Base-by-base conservation (phyloP, 1,140 invertebrate species). In the Linepithema humile region DNA sequence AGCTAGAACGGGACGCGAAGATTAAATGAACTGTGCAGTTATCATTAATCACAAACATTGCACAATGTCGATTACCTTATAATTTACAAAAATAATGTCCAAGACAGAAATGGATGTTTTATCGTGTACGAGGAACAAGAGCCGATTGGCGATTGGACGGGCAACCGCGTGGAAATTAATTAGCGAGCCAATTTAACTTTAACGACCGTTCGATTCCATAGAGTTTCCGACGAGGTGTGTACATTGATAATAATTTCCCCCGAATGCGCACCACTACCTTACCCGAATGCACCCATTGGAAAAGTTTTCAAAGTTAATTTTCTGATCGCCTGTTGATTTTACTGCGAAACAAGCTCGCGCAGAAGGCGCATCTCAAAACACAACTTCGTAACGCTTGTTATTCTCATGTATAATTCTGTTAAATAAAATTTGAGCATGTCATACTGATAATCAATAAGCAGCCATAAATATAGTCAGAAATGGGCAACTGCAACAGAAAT, bases 161-260 rank as follows among this genome's bases (percentile, higher is more conserved):
- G 77, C 85, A 89, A 83, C 90, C 80, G 87, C 72, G 85, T 89
- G 78, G 85, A 92, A 91, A 92, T 92, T 93, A 93, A 93, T 93
- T 93, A 92, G 88, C 87, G 80, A 92, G 82, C 82, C 90, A 93
- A 92, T 93, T 93, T 91, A 92, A 93, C 92, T 93, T 92, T 83
- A 89, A 90, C 88, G 83, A 91, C 88, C 87, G 88, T 88, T 90
- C 88, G 86, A 90, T 91, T 90, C 85, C 85, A 83, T 73, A 20
- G 70, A 84, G 73, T 82, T 83, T 59, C 57, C 82, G 50, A 23
- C 72, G 65, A 70, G 83, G 84, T 91, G 86, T 90, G 82, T 90
- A 90, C 90, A 85, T 88, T 91, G 88, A 91, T 92, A 92, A 92
- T 91, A 91, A 90, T 91, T 90, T 85, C 80, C 74, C n/a, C 55